Conservation (phyloP, 2,113 vertebrate species). For the Phodopus roborovskii region DNA sequence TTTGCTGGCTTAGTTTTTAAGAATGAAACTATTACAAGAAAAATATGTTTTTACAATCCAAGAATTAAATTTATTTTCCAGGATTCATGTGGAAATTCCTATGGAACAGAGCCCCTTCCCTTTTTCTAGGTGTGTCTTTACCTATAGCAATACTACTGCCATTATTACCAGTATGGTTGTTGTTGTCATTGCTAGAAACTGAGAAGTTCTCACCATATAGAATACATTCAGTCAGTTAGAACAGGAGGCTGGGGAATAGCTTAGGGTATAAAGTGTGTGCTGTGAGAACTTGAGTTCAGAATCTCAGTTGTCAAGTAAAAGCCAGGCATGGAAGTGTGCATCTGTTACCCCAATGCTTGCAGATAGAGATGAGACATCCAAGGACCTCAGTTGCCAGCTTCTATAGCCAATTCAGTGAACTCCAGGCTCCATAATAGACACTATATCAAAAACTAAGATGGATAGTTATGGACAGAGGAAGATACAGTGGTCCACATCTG, state of each 20-base stretch:
- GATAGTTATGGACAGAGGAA: neutral
- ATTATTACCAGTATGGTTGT: neutral
- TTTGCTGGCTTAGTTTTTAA: neutral
- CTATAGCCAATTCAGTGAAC: neutral
- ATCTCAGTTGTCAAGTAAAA: neutral
- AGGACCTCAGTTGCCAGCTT: no score
- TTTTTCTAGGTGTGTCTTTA: neutral
- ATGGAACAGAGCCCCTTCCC: neutral
- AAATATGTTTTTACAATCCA: neutral
- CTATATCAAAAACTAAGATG: neutral
- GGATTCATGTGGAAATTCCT: neutral
- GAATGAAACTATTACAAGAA: neutral
- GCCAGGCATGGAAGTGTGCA: neutral
- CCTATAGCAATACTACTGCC: neutral
- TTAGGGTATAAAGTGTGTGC: no score
- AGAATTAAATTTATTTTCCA: neutral
- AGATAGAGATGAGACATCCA: neutral
- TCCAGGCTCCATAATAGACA: neutral
- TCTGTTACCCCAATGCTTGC: neutral
- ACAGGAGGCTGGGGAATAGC: neutral
- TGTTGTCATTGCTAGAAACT: neutral
- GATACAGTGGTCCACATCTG: neutral
- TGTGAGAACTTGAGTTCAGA: neutral
- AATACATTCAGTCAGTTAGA: neutral
- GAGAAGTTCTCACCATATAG: neutral